Evolutionary conservation across 1,140 invertebrate genomes (phyloP).

Genomic region (Drosophila ironensis): DNA sequence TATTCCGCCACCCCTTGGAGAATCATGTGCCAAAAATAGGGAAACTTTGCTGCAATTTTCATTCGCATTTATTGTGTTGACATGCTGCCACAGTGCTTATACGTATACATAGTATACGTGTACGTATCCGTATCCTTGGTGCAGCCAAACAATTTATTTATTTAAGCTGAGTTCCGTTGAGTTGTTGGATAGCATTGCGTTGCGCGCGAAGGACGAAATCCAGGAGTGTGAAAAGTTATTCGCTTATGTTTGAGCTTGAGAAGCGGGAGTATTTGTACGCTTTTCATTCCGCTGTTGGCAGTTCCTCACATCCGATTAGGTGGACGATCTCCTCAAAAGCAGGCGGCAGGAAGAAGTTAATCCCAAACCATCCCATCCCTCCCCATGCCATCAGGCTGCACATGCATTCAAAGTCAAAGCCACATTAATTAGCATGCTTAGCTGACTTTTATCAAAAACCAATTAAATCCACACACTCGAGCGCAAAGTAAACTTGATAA

Average conservation of each 20-base stretch:
- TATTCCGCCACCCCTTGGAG: neutral
- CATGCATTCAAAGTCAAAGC: slow-evolving; percentile 62
- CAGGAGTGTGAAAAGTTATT: slow-evolving; percentile 25
- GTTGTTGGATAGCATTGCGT: no score
- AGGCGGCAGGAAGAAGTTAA: neutral
- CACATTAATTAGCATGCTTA: slow-evolving; percentile 78
- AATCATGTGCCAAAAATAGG: slow-evolving; percentile 57
- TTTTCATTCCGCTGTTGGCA: slow-evolving; percentile 32
- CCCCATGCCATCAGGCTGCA: slow-evolving; percentile 20
- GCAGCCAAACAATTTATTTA: slow-evolving; percentile 59
- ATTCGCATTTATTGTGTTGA: slow-evolving; percentile 63
- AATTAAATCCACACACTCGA: slow-evolving; percentile 53
- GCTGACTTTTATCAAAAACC: slow-evolving; percentile 79
- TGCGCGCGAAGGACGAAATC: no score
- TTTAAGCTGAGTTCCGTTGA: slow-evolving; percentile 41
- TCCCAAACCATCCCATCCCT: slow-evolving; percentile 8
- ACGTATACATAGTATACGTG: no score
- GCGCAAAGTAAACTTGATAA: slow-evolving; percentile 58
- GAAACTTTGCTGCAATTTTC: slow-evolving; percentile 48
- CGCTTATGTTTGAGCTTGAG: slow-evolving; percentile 24
- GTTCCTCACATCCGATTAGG: slow-evolving; percentile 6
- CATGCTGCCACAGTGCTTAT: slow-evolving; percentile 57
- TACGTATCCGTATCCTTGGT: slow-evolving; percentile 46
- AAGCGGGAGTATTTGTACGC: slow-evolving; percentile 37
- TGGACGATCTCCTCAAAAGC: neutral